Percentiles rank a stretch among this genome's conserved stretches.
Conservation (phyloP, 2,113 vertebrate genomes). For the Cervus canadensis region DNA sequence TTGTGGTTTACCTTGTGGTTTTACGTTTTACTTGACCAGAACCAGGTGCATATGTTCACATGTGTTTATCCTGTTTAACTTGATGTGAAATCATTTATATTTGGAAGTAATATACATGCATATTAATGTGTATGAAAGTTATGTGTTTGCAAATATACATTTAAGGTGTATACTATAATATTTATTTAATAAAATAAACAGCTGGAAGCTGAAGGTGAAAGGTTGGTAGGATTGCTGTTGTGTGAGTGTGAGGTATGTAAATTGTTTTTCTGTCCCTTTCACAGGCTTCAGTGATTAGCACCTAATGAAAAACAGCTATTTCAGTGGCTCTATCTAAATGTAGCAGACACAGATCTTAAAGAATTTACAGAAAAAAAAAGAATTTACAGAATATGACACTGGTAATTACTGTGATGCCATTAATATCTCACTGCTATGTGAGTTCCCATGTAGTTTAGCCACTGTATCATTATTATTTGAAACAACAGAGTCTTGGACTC, state of each 20-base stretch:
- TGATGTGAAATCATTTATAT: slow-evolving; percentile 59
- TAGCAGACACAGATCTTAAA: background rate
- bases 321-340: background rate
- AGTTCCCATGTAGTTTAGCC: background rate
- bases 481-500: background rate
- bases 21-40: slow-evolving; percentile 64
- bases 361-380: background rate
- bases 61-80: slow-evolving; percentile 65
- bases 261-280: background rate
- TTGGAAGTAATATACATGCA: slow-evolving; percentile 9
- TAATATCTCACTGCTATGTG: background rate
- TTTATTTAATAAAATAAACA: slow-evolving; percentile 46
- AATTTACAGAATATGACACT: background rate
- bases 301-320: background rate
- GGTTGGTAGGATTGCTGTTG: background rate
- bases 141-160: background rate
- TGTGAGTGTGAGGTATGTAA: background rate
- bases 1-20: slow-evolving; percentile 52
- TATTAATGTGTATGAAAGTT: slow-evolving; percentile 15
- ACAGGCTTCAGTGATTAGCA: background rate
- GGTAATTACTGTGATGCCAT: background rate
- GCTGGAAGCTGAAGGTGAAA: background rate
- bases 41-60: slow-evolving; percentile 63
- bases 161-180: background rate
- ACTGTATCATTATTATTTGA: background rate